phyloP scores from a whole-genome alignment of 2,888 invertebrate species.

The Zaprionus lineosus region DNA sequence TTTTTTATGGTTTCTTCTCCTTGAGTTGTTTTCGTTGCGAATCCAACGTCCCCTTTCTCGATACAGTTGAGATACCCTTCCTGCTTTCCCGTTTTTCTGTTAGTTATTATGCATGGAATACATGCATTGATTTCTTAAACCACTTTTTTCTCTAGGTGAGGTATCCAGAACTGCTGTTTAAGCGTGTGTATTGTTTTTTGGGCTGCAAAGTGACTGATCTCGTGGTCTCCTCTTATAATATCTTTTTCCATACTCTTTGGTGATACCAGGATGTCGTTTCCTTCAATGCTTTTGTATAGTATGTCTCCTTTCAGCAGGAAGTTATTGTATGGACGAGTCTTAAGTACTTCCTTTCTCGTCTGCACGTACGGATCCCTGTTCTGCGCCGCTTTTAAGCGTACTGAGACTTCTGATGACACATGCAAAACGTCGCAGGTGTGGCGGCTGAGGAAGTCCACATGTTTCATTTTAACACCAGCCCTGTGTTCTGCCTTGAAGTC shows the following conservation, averaged over 20 bases:
- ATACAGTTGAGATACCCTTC: constrained; percentile 72
- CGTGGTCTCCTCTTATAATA: not conserved
- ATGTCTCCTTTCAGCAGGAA: not conserved
- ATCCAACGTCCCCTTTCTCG: constrained; percentile 53
- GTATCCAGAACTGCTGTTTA: constrained; percentile 1
- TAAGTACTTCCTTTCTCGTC: not conserved
- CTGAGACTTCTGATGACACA: not conserved
- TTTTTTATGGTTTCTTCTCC: not conserved
- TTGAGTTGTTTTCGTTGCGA: constrained; percentile 3
- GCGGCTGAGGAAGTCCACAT: constrained; percentile 20
- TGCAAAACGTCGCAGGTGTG: not conserved
- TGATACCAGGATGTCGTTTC: not conserved
- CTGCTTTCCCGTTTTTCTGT: constrained; percentile 63
- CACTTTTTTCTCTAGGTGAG: constrained; percentile 5
- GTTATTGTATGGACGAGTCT: not conserved
- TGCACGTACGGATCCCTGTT: not conserved
- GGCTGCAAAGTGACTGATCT: not conserved
- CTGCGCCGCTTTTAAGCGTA: not conserved
- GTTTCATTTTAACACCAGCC: constrained; percentile 9
- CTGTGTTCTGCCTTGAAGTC: constrained; percentile 1
- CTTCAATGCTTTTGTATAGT: not conserved
- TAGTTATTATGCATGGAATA: constrained; percentile 24
- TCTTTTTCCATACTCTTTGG: constrained; percentile 2
- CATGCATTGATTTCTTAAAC: not conserved
- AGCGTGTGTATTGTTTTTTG: not conserved